Conservation (phyloP, 2,888 invertebrate species). For the Microctonus brassicae region DNA sequence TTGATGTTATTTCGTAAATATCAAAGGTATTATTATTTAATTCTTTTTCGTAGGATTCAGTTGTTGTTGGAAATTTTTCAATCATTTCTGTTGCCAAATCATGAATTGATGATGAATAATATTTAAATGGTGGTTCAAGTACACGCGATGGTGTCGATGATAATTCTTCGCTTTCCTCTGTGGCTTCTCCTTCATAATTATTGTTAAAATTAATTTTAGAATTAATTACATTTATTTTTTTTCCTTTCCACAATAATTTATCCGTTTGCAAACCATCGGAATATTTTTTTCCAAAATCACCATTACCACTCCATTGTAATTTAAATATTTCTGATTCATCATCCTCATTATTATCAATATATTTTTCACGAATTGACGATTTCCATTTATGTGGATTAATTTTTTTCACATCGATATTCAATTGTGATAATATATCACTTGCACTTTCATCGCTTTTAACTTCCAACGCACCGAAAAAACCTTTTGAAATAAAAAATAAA, state of each 20-base stretch:
- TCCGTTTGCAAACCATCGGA: constrained; percentile 11
- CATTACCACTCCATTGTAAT: constrained; percentile 14
- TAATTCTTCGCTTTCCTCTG: neutral
- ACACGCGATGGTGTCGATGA: constrained; percentile 43
- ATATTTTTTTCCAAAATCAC: constrained; percentile 25
- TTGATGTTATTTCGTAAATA: constrained; percentile 45
- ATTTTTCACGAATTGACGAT: neutral
- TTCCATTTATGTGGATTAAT: constrained; percentile 10
- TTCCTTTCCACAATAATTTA: neutral
- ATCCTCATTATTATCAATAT: neutral
- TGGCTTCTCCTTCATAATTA: neutral
- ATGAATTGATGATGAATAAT: constrained; percentile 27
- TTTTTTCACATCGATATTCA: constrained; percentile 13
- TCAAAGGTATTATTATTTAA: constrained; percentile 29
- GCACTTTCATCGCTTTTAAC: constrained; percentile 35
- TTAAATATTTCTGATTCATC: neutral
- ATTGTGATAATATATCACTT: constrained; percentile 17
- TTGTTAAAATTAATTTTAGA: neutral
- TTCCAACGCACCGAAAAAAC: constrained; percentile 36
- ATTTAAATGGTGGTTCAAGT: constrained; percentile 43
- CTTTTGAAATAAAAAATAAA: constrained; percentile 29
- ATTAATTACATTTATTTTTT: neutral
- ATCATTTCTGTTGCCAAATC: constrained; percentile 14
- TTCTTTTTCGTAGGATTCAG: constrained; percentile 17
- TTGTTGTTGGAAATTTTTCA: constrained; percentile 10